These are phyloP conservation scores for Chloroceryle inda DNA, from an alignment of 2,797 vertebrate genomes.

Conservation along the genomic window DNA sequence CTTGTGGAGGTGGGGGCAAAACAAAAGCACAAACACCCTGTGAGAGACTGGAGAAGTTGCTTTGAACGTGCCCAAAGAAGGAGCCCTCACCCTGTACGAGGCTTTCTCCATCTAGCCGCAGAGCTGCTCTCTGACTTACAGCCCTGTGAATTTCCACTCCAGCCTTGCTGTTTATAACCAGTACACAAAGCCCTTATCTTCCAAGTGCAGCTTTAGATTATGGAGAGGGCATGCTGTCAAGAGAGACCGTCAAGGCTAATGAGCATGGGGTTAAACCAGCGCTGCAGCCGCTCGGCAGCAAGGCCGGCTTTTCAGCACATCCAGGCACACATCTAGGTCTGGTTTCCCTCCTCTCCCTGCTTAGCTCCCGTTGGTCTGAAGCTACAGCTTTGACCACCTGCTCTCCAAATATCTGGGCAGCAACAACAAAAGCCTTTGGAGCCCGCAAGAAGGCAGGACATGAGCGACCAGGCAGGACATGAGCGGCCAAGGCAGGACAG, in stretches of 20 bases:
- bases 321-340: not conserved
- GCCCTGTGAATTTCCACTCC: constrained; percentile 41
- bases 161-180: constrained; percentile 47
- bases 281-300: not conserved
- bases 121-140: constrained; percentile 33
- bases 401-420: not conserved
- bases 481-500: accelerated
- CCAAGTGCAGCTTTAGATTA: constrained; percentile 51
- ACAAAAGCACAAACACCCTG: not conserved
- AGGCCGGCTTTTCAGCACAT: not conserved
- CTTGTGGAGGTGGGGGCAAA: constrained; percentile 1
- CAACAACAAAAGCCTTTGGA: not conserved
- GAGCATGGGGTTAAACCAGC: not conserved
- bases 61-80: not conserved
- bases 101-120: not conserved
- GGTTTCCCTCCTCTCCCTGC: not conserved
- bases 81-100: not conserved
- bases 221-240: constrained; percentile 32
- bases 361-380: not conserved
- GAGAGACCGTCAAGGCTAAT: constrained; percentile 52
- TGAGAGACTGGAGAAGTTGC: not conserved
- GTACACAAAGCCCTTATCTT: constrained; percentile 61
- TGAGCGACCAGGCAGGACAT: too few relatives aligned
- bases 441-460: not conserved
- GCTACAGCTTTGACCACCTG: not conserved